phyloP scores from a whole-genome alignment of 2,113 vertebrate genomes.

The Dromaius novaehollandiae region DNA sequence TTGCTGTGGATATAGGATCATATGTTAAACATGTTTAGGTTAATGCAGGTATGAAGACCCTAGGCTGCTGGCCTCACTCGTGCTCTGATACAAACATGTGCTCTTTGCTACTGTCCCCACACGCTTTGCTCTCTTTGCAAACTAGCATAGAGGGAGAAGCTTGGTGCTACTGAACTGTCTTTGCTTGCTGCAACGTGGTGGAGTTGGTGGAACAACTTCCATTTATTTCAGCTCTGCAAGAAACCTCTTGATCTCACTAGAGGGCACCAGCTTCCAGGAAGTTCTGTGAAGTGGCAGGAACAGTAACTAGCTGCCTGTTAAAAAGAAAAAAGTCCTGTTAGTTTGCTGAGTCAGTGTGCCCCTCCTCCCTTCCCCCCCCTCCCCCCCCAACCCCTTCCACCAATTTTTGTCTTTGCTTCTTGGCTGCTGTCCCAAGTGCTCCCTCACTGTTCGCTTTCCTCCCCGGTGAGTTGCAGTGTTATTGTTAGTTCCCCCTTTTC shows the following conservation, averaged over 20 bases:
- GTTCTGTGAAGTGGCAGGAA: neutral
- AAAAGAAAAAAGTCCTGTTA: neutral
- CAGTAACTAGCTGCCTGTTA: neutral
- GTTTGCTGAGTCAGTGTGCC: neutral
- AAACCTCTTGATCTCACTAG: neutral
- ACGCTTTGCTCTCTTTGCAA: rapidly evolving
- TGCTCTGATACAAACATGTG: rapidly evolving
- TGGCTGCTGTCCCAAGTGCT: neutral
- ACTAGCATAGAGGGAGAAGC: neutral
- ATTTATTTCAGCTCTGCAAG: neutral
- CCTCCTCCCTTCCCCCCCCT: neutral
- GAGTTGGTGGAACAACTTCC: neutral
- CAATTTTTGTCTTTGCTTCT: neutral
- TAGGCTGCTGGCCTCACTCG: neutral
- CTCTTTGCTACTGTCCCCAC: neutral
- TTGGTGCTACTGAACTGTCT: neutral
- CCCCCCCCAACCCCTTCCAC: neutral
- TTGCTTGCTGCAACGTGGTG: neutral
- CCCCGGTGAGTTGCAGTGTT: neutral
- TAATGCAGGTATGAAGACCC: too few species aligned
- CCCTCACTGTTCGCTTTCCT: neutral
- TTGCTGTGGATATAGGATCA: neutral
- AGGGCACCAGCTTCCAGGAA: conserved; percentile 24
- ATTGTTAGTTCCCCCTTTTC: neutral
- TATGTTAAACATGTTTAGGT: rapidly evolving